Conservation (phyloP, 2,888 invertebrate genomes). For the Falcaria lacertinaria region DNA sequence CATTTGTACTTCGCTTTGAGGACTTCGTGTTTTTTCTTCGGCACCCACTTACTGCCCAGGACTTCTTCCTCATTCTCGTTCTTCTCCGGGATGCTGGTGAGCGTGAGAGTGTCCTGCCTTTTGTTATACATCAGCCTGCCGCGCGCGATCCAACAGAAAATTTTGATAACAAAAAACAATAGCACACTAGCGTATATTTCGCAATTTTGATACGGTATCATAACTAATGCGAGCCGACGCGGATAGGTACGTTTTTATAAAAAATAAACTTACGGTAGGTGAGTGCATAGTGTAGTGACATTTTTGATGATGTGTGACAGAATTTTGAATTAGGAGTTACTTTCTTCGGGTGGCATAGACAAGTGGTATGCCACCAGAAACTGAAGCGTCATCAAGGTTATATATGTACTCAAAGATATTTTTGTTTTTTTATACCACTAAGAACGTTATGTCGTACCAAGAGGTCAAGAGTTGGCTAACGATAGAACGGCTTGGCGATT, state of each 20-base stretch:
- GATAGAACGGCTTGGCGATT: too few relatives aligned
- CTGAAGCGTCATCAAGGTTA: too few relatives aligned
- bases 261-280: constrained; percentile 20
- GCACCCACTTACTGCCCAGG: constrained; percentile 54
- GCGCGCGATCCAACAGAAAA: constrained; percentile 33
- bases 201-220: constrained; percentile 59
- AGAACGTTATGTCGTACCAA: too few relatives aligned
- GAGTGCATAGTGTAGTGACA: constrained; percentile 51
- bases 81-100: constrained; percentile 56
- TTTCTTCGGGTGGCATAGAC: background rate
- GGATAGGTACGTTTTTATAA: constrained; percentile 26
- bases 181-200: constrained; percentile 46
- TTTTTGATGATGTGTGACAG: constrained; percentile 21
- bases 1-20: constrained; percentile 71
- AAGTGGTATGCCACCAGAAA: background rate
- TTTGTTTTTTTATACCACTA: too few relatives aligned
- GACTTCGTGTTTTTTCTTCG: constrained; percentile 69
- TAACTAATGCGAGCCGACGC: constrained; percentile 35
- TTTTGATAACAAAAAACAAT: constrained; percentile 50
- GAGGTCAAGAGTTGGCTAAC: too few relatives aligned
- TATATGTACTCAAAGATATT: too few relatives aligned
- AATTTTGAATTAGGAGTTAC: constrained; percentile 2
- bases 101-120: constrained; percentile 18
- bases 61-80: constrained; percentile 45
- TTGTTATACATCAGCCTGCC: constrained; percentile 40